Evolutionary conservation across 2,888 invertebrate species (phyloP), one percentile per base, ranked within the genome.

Genomic region (Hoplodrina blanda): DNA sequence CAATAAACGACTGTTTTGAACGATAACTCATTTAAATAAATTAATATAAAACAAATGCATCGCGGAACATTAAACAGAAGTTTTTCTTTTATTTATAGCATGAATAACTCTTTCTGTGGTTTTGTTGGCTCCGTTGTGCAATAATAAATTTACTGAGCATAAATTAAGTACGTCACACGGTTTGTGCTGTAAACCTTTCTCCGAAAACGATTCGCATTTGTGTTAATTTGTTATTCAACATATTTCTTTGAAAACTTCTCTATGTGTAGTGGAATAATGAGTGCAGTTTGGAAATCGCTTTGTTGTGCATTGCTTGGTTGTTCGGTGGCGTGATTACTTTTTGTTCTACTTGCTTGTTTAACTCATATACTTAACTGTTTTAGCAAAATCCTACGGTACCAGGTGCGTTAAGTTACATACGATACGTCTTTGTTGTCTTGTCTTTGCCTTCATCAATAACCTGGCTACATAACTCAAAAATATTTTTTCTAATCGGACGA

Each of bases 61-160:
- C 41, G 71, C 59, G 60, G 52, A 70, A 78, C 80, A 71, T 78
- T 80, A 85, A 81, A 80, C 81, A 84, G 81, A 88, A 88, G 78
- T 86, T 88, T 86, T 87, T 81, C 76, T 83, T 85, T 89, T 86
- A 90, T 91, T 90, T 90, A 89, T 87, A 63, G 79, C 84, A 53
- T 64, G 78, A 84, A 90, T 91, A 91, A 91, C 88, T 91, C 91
- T 90, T 89, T 88, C 80, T 86, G 91, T 70, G 90, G 92, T 83
- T 79, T 83, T 77, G 87, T 85, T 89, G 90, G 89, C 89, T 81
- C 84, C 80, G 83, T 86, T 86, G 80, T 84, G 83, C 84, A 83
- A 88, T 90, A 89, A 90, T 92, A 91, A 91, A 91, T 91, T 88
- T 84, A 85, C 83, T 78, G 85, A 72, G 82, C 81, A 87, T 88